These are phyloP conservation scores for Drosophila gunungcola DNA, from an alignment of 1,140 invertebrate species.

Conservation along the genomic window DNA sequence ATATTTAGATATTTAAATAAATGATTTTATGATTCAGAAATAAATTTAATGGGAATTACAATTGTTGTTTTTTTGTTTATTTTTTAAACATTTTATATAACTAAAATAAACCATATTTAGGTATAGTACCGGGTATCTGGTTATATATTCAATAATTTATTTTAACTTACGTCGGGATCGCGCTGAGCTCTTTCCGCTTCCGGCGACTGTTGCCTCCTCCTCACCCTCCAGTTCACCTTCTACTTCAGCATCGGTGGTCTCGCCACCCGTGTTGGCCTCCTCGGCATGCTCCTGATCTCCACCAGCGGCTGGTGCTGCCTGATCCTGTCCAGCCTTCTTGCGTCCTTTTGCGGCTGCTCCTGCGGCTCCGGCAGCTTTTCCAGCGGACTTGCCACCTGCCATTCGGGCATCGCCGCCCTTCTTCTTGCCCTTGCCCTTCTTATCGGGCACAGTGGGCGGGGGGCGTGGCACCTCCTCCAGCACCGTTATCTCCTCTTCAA, in stretches of 20 bases:
- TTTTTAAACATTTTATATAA: too few relatives aligned
- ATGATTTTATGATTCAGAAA: too few relatives aligned
- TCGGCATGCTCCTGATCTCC: slow-evolving; percentile 32
- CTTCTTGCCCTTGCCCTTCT: slow-evolving; percentile 79
- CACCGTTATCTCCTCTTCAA: slow-evolving; percentile 86
- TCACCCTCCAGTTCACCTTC: slow-evolving; percentile 60
- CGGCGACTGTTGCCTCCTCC: slow-evolving; percentile 58
- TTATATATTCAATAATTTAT: not conserved
- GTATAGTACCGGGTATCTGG: too few relatives aligned
- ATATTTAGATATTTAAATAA: too few relatives aligned
- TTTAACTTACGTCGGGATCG: slow-evolving; percentile 62
- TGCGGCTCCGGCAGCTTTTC: slow-evolving; percentile 7
- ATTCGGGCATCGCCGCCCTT: slow-evolving; percentile 61
- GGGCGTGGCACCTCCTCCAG: slow-evolving; percentile 85
- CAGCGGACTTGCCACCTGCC: slow-evolving; percentile 37
- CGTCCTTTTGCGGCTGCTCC: slow-evolving; percentile 42
- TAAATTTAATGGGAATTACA: too few relatives aligned
- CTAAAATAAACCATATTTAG: too few relatives aligned
- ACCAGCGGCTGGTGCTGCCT: slow-evolving; percentile 8
- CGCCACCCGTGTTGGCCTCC: slow-evolving; percentile 45
- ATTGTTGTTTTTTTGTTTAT: too few relatives aligned
- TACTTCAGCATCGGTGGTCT: slow-evolving; percentile 49
- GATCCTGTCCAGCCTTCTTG: slow-evolving; percentile 71
- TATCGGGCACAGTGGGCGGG: slow-evolving; percentile 44
- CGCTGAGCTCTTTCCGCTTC: slow-evolving; percentile 64